These are phyloP conservation scores for Phylloscopus trochilus DNA, from an alignment of 2,113 vertebrate species.

Conservation along the genomic window DNA sequence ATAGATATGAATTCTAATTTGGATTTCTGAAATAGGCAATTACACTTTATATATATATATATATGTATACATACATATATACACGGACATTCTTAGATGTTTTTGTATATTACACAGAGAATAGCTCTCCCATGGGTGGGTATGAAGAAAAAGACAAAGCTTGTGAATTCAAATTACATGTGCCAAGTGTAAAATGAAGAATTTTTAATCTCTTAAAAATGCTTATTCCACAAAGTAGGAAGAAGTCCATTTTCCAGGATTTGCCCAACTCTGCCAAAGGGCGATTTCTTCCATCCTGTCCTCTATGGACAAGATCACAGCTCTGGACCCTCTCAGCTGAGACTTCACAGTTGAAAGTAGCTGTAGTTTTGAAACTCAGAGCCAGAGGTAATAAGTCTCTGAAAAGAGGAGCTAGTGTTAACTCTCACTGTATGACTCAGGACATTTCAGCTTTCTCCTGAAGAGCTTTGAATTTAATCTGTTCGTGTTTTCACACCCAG, in stretches of 20 bases:
- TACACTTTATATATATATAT: background rate
- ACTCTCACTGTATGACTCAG: background rate
- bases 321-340: background rate
- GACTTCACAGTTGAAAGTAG: background rate
- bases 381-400: background rate
- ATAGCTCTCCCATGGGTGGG: background rate
- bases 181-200: background rate
- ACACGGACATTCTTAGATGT: background rate
- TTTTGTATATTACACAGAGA: background rate
- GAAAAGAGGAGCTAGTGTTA: background rate
- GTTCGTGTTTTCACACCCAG: background rate
- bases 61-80: background rate
- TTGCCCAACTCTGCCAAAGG: background rate
- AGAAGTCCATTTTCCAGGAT: background rate
- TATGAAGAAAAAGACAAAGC: background rate
- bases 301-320: background rate
- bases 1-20: background rate
- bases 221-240: background rate
- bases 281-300: background rate
- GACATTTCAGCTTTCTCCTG: slow-evolving; percentile 11
- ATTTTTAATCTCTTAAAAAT: background rate
- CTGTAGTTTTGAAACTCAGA: background rate
- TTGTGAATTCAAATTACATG: background rate
- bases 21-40: background rate
- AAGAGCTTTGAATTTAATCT: background rate